Percentiles rank a stretch among this genome's conserved stretches.
Conservation (phyloP, 2,888 invertebrate genomes). For the Chrysolina haemoptera region DNA sequence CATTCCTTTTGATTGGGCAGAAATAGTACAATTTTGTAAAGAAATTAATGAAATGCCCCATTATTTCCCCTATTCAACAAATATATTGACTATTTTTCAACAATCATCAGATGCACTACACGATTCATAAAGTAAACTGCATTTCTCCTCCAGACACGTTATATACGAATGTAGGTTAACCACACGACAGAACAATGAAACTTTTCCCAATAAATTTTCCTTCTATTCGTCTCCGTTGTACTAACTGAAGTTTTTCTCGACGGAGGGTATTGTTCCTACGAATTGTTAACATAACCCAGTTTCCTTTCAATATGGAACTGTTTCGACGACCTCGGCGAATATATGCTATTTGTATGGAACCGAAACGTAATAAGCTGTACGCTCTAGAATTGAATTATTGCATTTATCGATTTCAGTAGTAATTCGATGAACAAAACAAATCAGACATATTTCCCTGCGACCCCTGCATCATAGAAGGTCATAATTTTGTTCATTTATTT, state of each 20-base stretch:
- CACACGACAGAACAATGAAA: background rate
- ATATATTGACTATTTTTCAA: too few species aligned
- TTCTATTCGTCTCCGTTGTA: background rate
- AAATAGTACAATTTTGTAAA: too few species aligned
- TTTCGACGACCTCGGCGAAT: background rate
- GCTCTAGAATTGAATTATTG: background rate
- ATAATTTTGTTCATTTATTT: too few species aligned
- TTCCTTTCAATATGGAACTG: background rate
- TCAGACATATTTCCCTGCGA: too few species aligned
- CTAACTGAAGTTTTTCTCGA: background rate
- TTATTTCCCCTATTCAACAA: too few species aligned
- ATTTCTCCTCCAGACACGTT: background rate
- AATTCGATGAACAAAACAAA: too few species aligned
- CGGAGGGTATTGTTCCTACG: background rate
- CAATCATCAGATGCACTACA: background rate
- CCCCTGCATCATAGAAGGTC: too few species aligned
- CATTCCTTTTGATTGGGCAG: too few species aligned
- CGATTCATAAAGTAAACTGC: background rate
- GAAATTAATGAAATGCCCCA: too few species aligned
- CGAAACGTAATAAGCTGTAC: background rate
- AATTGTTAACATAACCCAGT: background rate
- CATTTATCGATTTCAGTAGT: background rate
- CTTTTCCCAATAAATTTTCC: conserved; percentile 1
- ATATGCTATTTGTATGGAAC: background rate
- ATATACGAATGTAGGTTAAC: background rate